Evolutionary conservation across 2,797 vertebrate species (phyloP), one percentile per base, ranked within the genome.

Genomic region (Peromyscus aztecus): DNA sequence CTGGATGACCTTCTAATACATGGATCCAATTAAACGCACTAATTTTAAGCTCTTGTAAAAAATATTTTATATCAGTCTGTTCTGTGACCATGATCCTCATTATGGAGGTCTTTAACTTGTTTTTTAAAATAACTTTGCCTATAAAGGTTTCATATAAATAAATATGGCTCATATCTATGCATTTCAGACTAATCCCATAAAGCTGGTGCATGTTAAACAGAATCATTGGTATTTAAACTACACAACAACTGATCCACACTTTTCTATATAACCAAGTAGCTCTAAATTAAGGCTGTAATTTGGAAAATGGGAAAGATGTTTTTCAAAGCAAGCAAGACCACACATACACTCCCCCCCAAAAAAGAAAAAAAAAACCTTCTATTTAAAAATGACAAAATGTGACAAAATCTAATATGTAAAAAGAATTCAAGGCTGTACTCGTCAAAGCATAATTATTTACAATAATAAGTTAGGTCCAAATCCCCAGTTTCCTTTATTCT

Each of bases 171-270:
- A 85, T 2, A 19, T 59, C 7, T 37, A 37, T 69, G 46, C 67
- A 8, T 83, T 92, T 94, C 52, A 63, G 67, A 95, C 89, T 14
- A 49, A 75, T 37, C 90, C 40, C 43, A 31, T 40, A 77, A 96
- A 86, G 55, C 19, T 59, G 31, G 12, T 65, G 0, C 5, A 29
- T 46, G 40, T 52, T 87, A 76, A 89, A 85, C 27, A 88, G 27
- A 92, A 71, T 29, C 27, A 76, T 0, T 13, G 3, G 14, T 31
- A 37, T 37, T 57, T 85, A 83, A 61, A 52, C 6, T 37, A 63
- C 61, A 52, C 13, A 83, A 57, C 7, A 73, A 89, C 0, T 24
- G 40, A 61, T 10, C 16, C 23, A 43, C 17, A 61, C 10, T 81
- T 87, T 80, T n/a, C 63, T 17, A 67, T 34, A 55, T 12, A 90